Base-by-base conservation (phyloP, 2,113 vertebrate species). In the Petroica traversi region DNA sequence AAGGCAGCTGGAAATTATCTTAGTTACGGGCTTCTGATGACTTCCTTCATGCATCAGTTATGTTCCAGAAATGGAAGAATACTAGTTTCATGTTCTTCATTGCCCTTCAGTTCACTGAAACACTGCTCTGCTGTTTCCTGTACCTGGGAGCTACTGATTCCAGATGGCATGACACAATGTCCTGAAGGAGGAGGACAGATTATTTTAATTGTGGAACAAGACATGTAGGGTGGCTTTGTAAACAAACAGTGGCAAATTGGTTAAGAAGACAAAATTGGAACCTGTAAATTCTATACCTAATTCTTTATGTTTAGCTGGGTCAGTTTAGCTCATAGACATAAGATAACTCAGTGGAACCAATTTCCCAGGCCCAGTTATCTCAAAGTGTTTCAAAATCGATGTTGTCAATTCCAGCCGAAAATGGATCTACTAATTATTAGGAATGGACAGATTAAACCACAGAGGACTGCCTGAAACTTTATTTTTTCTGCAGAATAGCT, bases 111-210 rank as follows among this genome's bases (percentile, higher is more conserved):
- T 43, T 19, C n/a, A 26, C 24, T 34, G 74, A 87, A 89, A 29
- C 6, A 26, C 29, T 66, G 8, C 3, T 10, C 5, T 1, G 0
- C 11, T 51, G 15, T 19, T 14, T 7, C 23, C 33, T 3, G 18
- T 49, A 4, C 52, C 23, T 38, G 33, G 11, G 24, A 80, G 18
- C 3, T 14, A 34, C 40, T 43, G 4, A 18, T 79, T 61, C 36
- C 49, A 72, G 26, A 5, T 3, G 17, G 9, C 46, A 28, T 24
- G 26, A 9, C 25, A 48, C 14, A 33, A 5, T 25, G 18, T 33
- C 28, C 25, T 43, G 23, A 11, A 2, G 8, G 13, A 59, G 8
- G 15, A 71, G 4, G 14, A 8, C 12, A 46, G 68, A 66, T 43
- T 41, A 12, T 26, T 43, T 45, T 43, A 43, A 33, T 9, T 34